Percentiles rank a stretch among this genome's conserved stretches.
Conservation (phyloP, 2,888 invertebrate genomes). For the Apamea epomidion region DNA sequence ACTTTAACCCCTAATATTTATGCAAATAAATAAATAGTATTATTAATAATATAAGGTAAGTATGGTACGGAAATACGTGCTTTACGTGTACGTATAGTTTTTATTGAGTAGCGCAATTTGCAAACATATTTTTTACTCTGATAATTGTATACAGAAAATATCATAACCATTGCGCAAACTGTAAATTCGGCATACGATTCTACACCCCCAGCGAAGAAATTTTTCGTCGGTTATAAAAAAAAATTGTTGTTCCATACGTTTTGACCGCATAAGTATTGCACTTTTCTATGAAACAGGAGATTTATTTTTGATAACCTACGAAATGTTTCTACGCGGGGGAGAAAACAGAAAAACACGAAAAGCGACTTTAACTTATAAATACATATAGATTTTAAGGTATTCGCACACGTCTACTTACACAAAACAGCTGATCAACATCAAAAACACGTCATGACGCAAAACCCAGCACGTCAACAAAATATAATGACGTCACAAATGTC, state of each 20-base stretch:
- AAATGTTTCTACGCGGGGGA: too few relatives aligned
- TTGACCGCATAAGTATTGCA: too few relatives aligned
- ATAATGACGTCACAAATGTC: conserved; percentile 38
- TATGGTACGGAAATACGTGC: background rate
- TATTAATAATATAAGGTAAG: background rate
- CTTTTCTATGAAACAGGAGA: too few relatives aligned
- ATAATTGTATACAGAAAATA: too few relatives aligned
- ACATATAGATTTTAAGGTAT: background rate
- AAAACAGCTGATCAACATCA: background rate
- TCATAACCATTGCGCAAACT: too few relatives aligned
- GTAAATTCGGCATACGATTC: too few relatives aligned
- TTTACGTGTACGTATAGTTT: background rate
- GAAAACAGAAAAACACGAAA: background rate
- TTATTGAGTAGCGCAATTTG: background rate
- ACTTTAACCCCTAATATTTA: too few relatives aligned
- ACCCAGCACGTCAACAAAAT: background rate
- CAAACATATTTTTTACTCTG: background rate
- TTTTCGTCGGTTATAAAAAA: too few relatives aligned
- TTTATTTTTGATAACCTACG: too few relatives aligned
- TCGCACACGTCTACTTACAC: background rate
- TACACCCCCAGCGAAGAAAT: too few relatives aligned
- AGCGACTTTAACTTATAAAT: background rate
- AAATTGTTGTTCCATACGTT: too few relatives aligned
- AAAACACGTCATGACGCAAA: conserved; percentile 4
- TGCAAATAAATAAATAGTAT: too few relatives aligned